Evolutionary conservation across 2,888 invertebrate genomes (phyloP), one percentile per base, ranked within the genome.

Genomic region (Seira sanloemensis): DNA sequence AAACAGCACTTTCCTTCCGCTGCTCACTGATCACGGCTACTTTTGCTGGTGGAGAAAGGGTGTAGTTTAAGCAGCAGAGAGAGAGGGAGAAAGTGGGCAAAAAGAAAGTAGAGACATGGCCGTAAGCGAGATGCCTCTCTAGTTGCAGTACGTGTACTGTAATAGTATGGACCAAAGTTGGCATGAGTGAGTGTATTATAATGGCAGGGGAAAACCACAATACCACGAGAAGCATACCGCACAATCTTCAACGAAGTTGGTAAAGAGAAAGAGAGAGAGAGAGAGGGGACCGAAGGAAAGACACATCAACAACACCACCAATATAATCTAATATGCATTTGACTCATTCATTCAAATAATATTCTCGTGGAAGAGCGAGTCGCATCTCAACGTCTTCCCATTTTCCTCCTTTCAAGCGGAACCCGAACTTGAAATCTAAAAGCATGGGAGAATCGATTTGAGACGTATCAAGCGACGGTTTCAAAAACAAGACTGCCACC

Each of bases 1-100:
- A 78, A 78, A 78, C 72, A 72, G 66, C 72, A 16, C 65, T 25
- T 78, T 78, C 78, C 78, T 78, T 78, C 78, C 78, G 78, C 25
- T 65, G 23, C 62, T 71, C 46, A 37, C 37, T 37, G 37, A 37
- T 37, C 37, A 37, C 37, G 37, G 37, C 37, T 37, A 37, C 37
- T 37, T 37, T 37, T 37, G 37, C n/a, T n/a, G 37, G 12, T 37
- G 37, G 37, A 37, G n/a, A n/a, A n/a, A n/a, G n/a, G n/a, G 37
- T 37, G 37, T 12, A 37, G 12, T 37, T n/a, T 37, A 37, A 7
- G 37, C 18, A 7, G 37, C 18, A 66, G 66, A 24, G 66, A 24
- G 24, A 66, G 25, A 66, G 12, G 16, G 66, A 66, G 66, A 37
- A 37, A 37, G 37, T 37, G 37, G n/a, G n/a, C n/a, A n/a, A n/a